These are phyloP conservation scores for Pseudomyrmex dendroicus DNA, from an alignment of 1,140 invertebrate genomes.

Conservation along the genomic window DNA sequence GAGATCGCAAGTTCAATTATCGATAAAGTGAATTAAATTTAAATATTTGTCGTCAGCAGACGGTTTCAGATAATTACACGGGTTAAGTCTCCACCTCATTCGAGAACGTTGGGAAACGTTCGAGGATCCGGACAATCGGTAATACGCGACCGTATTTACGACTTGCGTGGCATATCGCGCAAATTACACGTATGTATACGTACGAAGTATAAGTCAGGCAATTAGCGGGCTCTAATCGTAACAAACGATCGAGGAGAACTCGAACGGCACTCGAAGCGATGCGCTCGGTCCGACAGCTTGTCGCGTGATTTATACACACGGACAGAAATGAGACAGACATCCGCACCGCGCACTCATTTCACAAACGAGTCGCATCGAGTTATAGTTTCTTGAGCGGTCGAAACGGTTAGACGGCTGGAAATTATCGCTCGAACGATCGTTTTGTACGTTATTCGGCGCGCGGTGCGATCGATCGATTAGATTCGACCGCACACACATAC, in stretches of 20 bases:
- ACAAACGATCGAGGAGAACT: conserved; percentile 28
- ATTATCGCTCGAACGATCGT: conserved; percentile 50
- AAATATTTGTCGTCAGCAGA: conserved; percentile 3
- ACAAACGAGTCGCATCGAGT: conserved; percentile 18
- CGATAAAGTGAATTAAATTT: conserved; percentile 26
- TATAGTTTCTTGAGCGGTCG: background rate
- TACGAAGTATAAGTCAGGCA: background rate
- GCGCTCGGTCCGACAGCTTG: background rate
- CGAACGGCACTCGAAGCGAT: background rate
- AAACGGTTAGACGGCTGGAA: conserved; percentile 36
- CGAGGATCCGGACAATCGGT: conserved; percentile 1
- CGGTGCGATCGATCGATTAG: conserved; percentile 67
- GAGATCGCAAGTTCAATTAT: conserved; percentile 17
- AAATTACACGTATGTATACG: conserved; percentile 25
- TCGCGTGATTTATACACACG: conserved; percentile 46
- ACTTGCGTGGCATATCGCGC: conserved; percentile 32
- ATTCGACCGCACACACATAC: conserved; percentile 11
- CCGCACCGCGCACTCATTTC: conserved; percentile 13
- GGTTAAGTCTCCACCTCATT: background rate
- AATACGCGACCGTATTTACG: conserved; percentile 28
- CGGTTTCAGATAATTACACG: conserved; percentile 39
- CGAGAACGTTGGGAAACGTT: background rate
- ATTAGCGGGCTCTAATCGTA: conserved; percentile 49
- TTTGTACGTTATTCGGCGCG: conserved; percentile 25
- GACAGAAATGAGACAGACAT: conserved; percentile 28